A percentile compares a stretch with the other conserved stretches of the same genome.
These are phyloP conservation scores for Turritopsis rubra DNA, from an alignment of 30 jellyfish, hydroid and myxozoan genomes.

Conservation along the genomic window DNA sequence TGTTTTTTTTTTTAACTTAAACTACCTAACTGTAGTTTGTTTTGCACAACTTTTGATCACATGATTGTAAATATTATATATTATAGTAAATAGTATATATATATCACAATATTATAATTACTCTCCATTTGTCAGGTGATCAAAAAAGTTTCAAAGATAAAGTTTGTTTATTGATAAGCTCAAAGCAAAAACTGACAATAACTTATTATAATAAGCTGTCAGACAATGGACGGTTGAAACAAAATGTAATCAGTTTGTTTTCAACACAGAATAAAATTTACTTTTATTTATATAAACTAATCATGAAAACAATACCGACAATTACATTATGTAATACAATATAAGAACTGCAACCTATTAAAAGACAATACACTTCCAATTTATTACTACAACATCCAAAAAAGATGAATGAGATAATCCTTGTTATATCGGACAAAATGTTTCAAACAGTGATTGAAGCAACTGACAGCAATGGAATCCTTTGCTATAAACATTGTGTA, in stretches of 20 bases:
- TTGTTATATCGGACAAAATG: background rate
- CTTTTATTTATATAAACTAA: background rate
- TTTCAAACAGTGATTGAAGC: background rate
- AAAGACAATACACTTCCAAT: background rate
- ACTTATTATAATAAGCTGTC: background rate
- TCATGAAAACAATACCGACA: background rate
- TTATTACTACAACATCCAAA: background rate
- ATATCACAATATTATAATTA: too few species aligned
- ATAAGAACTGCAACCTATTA: background rate
- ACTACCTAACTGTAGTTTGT: too few species aligned
- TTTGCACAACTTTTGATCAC: too few species aligned
- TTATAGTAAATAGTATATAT: too few species aligned
- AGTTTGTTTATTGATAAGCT: too few species aligned
- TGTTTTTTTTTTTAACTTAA: too few species aligned
- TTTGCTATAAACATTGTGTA: too few species aligned
- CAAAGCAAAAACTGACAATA: too few species aligned
- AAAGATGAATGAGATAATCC: background rate
- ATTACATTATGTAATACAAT: background rate
- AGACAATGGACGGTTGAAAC: background rate
- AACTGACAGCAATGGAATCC: too few species aligned
- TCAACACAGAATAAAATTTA: background rate
- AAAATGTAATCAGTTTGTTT: background rate
- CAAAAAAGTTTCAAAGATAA: too few species aligned
- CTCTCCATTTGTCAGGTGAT: too few species aligned
- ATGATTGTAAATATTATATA: too few species aligned